Conservation (phyloP, 2,888 invertebrate genomes). For the Abrostola triplasia region DNA sequence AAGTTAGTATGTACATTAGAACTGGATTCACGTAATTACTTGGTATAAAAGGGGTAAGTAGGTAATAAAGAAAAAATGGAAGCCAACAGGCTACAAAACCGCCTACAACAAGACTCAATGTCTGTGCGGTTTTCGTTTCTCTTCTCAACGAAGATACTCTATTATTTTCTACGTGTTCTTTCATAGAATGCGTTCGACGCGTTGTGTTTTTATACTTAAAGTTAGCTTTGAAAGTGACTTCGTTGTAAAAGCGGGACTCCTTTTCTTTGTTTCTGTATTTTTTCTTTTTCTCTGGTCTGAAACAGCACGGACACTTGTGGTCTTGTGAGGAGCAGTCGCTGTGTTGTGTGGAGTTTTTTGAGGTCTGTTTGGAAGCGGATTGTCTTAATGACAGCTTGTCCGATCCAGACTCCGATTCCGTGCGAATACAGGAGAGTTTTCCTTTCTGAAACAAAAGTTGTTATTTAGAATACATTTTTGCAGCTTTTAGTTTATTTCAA, state of each 20-base stretch:
- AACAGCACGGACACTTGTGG: conserved; percentile 83
- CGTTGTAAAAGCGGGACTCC: conserved; percentile 77
- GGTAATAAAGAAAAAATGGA: conserved; percentile 95
- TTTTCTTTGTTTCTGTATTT: conserved; percentile 74
- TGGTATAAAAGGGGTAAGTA: conserved; percentile 93
- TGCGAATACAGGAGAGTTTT: conserved; percentile 82
- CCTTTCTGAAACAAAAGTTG: conserved; percentile 77
- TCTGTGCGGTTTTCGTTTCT: conserved; percentile 96
- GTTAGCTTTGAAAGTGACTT: conserved; percentile 82
- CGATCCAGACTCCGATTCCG: conserved; percentile 83
- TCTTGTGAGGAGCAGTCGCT: conserved; percentile 78
- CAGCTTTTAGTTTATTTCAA: too few relatives aligned
- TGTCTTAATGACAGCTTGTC: conserved; percentile 81
- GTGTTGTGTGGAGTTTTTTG: conserved; percentile 74
- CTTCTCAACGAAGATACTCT: conserved; percentile 91
- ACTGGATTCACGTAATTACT: conserved; percentile 88
- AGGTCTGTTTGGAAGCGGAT: conserved; percentile 76
- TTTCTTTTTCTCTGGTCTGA: conserved; percentile 72
- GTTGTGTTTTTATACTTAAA: conserved; percentile 80
- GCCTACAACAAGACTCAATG: conserved; percentile 95
- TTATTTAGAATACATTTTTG: background rate
- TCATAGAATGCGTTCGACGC: conserved; percentile 85
- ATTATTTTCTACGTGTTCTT: conserved; percentile 86
- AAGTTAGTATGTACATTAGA: conserved; percentile 93
- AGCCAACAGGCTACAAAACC: conserved; percentile 96